These are phyloP conservation scores for Eupeodes corollae DNA, from an alignment of 1,140 invertebrate species.

Conservation along the genomic window DNA sequence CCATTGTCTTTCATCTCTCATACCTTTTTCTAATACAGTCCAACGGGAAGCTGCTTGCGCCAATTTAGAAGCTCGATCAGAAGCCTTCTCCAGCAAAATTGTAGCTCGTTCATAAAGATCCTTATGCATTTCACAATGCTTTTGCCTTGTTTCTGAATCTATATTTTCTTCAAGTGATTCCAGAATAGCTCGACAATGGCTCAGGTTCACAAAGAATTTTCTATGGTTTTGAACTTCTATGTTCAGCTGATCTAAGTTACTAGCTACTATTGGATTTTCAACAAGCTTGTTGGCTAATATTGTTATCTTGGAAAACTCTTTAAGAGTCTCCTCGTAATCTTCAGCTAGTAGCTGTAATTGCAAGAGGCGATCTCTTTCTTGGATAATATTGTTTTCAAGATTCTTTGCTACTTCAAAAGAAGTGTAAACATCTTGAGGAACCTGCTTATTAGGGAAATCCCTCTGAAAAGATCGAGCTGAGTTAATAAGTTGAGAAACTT, in stretches of 20 bases:
- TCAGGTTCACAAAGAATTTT: constrained; percentile 78
- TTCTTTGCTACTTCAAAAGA: constrained; percentile 54
- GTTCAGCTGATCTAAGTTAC: constrained; percentile 61
- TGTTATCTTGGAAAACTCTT: constrained; percentile 73
- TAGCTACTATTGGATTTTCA: constrained; percentile 60
- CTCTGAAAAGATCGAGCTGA: constrained; percentile 44
- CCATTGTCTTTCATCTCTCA: constrained; percentile 72
- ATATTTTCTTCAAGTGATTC: constrained; percentile 75
- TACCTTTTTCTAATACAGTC: constrained; percentile 66
- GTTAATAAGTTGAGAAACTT: constrained; percentile 38
- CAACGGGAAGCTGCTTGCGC: constrained; percentile 69
- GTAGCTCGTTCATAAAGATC: constrained; percentile 61
- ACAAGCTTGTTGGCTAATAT: constrained; percentile 67
- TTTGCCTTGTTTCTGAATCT: constrained; percentile 61
- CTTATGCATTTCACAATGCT: constrained; percentile 62
- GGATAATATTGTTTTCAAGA: constrained; percentile 52
- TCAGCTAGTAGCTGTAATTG: constrained; percentile 62
- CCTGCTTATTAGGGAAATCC: constrained; percentile 52
- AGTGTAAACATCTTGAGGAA: constrained; percentile 51
- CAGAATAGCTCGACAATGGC: constrained; percentile 69
- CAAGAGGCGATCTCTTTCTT: constrained; percentile 60
- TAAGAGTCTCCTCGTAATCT: constrained; percentile 75
- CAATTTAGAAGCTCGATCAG: constrained; percentile 66
- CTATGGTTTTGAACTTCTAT: constrained; percentile 80
- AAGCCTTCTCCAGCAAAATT: constrained; percentile 63